phyloP scores from a whole-genome alignment of 2,113 vertebrate species.

The Deroptyus accipitrinus region DNA sequence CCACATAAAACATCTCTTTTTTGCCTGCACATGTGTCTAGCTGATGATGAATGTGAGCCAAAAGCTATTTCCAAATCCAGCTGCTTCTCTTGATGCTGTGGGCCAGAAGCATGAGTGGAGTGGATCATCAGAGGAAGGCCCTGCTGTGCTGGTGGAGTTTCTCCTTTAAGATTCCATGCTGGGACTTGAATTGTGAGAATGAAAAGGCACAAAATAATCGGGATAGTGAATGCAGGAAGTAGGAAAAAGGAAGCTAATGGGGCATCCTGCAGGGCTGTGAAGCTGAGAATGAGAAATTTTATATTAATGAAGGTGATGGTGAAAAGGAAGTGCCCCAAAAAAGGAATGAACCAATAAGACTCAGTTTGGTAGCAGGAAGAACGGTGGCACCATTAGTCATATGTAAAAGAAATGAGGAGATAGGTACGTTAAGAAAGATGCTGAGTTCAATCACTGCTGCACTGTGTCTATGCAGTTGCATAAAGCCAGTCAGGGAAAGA shows the following conservation, averaged over 20 bases:
- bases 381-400: neutral
- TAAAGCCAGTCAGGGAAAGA: neutral
- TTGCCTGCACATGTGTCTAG: neutral
- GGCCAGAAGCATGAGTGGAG: neutral
- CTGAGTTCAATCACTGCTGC: neutral
- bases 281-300: neutral
- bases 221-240: neutral
- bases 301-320: neutral
- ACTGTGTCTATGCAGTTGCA: neutral
- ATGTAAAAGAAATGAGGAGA: neutral
- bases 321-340: neutral
- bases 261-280: neutral
- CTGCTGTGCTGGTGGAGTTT: neutral
- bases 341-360: neutral
- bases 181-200: neutral
- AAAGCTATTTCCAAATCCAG: neutral
- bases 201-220: neutral
- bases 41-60: neutral
- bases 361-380: constrained; percentile 30
- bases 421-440: neutral
- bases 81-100: neutral
- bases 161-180: neutral
- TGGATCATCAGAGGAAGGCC: neutral
- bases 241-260: neutral
- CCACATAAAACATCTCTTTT: neutral